A percentile compares a stretch with the other conserved stretches of the same genome.
Evolutionary conservation across 2,113 vertebrate species (phyloP).

Genomic region (Merops nubicus): DNA sequence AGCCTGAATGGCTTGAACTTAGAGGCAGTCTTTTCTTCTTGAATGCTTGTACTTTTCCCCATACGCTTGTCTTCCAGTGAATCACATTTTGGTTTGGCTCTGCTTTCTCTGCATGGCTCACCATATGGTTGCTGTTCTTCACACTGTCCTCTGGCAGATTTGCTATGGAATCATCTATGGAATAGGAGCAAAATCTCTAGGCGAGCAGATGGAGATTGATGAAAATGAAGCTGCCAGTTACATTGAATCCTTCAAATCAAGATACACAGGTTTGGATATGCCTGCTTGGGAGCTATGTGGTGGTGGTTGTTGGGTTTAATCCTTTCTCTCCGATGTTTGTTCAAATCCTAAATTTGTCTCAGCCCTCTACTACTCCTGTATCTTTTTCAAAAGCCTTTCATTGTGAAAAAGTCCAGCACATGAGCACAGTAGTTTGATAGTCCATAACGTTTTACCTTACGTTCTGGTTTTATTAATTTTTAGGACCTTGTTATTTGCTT

Average conservation of each 20-base stretch:
- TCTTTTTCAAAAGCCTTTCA: not conserved
- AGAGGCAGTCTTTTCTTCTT: not conserved
- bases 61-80: not conserved
- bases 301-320: not conserved
- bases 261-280: conserved; percentile 87
- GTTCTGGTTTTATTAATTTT: not conserved
- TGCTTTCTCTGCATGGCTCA: not conserved
- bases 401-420: not conserved
- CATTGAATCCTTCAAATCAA: conserved; percentile 94
- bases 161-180: conserved; percentile 99
- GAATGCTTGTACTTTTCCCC: not conserved
- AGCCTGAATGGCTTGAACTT: not conserved
- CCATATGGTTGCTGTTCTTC: not conserved
- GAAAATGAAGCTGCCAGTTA: conserved; percentile 90
- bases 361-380: not conserved
- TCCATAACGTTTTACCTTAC: not conserved
- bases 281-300: not conserved
- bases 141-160: conserved; percentile 79
- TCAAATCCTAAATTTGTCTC: not conserved
- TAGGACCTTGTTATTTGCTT: not conserved
- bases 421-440: not conserved
- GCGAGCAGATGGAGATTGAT: conserved; percentile 94
- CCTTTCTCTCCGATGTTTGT: not conserved
- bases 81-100: not conserved
- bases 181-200: conserved; percentile 94